Base-by-base conservation (phyloP, 2,797 vertebrate genomes). In the Pipistrellus pygmaeus region DNA sequence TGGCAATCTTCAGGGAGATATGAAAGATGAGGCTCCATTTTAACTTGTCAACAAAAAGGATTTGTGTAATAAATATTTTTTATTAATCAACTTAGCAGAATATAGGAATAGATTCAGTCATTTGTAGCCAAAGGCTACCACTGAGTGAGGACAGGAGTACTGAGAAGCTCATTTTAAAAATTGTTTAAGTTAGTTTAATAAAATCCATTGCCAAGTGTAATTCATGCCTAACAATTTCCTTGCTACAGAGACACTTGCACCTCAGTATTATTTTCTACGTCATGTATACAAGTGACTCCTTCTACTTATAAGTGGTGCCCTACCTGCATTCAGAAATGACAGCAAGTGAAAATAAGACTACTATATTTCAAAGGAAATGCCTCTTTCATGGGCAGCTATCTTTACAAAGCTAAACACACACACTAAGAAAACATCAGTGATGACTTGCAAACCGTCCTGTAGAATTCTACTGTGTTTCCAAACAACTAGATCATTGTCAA, bases 1-100 rank as follows among this genome's bases (percentile, higher is more conserved):
- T 98, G 98, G 98, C 97, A 98, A 98, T 99, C 99, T 99, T 99
- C 97, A 98, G 99, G 98, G 99, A 98, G 98, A 98, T 98, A 98
- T 98, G 98, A 98, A 98, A 98, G 98, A 98, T 98, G 98, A 98
- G 98, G 98, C 98, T 98, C 98, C 98, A 98, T 99, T 98, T 98
- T 98, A 98, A 98, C 98, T 98, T 98, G 98, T 98, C 98, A 98
- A 98, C 98, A 97, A 97, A 97, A 97, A 98, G 98, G 98, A 99
- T 99, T 98, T 99, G 98, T 97, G 98, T 97, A 98, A 99, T 99
- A 99, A 99, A 99, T 99, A 99, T 98, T 98, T 98, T 98, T 99
- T 99, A 99, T 99, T 99, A 99, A 99, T 98, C 98, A 98, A 98
- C 98, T 97, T 97, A 93, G 97, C 97, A 98, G 97, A 98, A 98